These are phyloP conservation scores for Lithophane ornitopus DNA, from an alignment of 2,888 invertebrate genomes.

Conservation along the genomic window DNA sequence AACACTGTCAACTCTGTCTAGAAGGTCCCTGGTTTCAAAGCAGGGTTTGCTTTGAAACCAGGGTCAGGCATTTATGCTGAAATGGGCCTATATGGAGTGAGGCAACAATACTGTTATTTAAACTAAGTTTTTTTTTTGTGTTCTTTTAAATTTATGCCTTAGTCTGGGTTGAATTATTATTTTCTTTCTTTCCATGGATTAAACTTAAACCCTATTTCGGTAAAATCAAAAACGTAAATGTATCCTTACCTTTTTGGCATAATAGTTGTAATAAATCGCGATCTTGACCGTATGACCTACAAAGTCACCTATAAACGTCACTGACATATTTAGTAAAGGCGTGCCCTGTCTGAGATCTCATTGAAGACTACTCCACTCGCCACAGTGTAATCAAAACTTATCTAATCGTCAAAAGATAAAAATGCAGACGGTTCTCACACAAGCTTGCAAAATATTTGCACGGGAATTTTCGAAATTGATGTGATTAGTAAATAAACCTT, in stretches of 20 bases:
- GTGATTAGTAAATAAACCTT: too few species aligned
- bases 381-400: constrained; percentile 18
- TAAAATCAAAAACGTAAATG: neutral
- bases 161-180: neutral
- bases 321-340: constrained; percentile 26
- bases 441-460: constrained; percentile 22
- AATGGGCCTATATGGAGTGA: neutral
- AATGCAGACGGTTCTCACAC: constrained; percentile 19
- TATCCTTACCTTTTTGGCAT: too few species aligned
- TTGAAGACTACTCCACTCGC: constrained; percentile 10
- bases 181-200: neutral
- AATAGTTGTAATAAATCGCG: neutral
- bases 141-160: neutral
- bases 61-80: neutral
- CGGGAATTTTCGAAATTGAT: constrained; percentile 5
- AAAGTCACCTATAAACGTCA: constrained; percentile 13
- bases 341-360: constrained; percentile 16
- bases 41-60: neutral
- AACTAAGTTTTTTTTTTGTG: neutral
- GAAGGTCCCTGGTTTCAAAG: too few species aligned
- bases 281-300: constrained; percentile 10
- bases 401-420: constrained; percentile 51
- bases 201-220: too few species aligned
- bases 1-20: neutral
- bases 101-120: neutral